A percentile compares a stretch with the other conserved stretches of the same genome.
Conservation (phyloP, 2,797 vertebrate genomes). For the Sebastes goodei region DNA sequence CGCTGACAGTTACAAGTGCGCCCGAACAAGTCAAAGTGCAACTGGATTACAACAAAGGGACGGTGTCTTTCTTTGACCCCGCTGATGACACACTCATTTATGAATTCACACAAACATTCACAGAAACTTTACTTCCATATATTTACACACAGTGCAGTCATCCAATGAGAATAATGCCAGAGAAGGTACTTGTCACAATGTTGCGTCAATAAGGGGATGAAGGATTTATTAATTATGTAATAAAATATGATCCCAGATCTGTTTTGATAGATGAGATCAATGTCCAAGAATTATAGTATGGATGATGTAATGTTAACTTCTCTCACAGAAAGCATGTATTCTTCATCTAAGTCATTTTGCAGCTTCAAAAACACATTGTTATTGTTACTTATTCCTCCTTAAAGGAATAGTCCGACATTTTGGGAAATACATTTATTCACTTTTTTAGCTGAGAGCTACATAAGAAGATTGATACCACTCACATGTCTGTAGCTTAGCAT, state of each 20-base stretch:
- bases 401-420: not conserved
- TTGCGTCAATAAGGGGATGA: constrained; percentile 29
- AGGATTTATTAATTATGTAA: not conserved
- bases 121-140: constrained; percentile 77
- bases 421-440: too few species aligned
- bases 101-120: constrained; percentile 72
- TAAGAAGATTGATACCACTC: not conserved
- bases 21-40: constrained; percentile 74
- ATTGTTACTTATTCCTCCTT: not conserved
- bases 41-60: constrained; percentile 78
- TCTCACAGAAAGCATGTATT: not conserved
- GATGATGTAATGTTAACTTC: not conserved
- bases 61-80: constrained; percentile 70
- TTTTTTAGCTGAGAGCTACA: not conserved
- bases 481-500: not conserved
- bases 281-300: not conserved
- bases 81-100: constrained; percentile 60
- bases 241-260: not conserved
- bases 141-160: constrained; percentile 79
- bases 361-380: not conserved
- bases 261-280: not conserved
- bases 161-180: constrained; percentile 74
- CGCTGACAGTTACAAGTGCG: constrained; percentile 38
- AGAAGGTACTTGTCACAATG: constrained; percentile 66
- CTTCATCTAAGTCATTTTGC: not conserved